Evolutionary conservation across 2,113 vertebrate species (phyloP).

Genomic region (Lathamus discolor): DNA sequence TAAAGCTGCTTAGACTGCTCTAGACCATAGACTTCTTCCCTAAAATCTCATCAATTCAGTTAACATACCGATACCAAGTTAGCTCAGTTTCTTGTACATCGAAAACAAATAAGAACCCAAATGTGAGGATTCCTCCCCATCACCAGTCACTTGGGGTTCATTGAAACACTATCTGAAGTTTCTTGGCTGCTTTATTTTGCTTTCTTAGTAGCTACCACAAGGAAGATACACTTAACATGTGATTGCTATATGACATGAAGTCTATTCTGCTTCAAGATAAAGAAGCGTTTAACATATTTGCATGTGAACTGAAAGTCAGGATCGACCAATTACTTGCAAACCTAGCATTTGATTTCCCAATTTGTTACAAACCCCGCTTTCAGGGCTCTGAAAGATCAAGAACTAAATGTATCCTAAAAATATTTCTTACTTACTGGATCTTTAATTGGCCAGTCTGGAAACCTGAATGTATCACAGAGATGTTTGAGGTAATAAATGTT

Average conservation of each 20-base stretch:
- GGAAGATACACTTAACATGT: not conserved
- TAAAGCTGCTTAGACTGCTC: not conserved
- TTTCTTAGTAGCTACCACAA: not conserved
- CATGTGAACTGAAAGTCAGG: not conserved
- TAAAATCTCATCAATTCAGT: not conserved
- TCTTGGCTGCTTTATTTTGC: not conserved
- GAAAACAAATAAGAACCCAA: accelerated
- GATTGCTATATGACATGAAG: not conserved
- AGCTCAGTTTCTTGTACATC: not conserved
- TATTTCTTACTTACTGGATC: constrained; percentile 84
- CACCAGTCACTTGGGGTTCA: not conserved
- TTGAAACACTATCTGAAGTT: not conserved
- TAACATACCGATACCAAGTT: not conserved
- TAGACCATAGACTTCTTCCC: not conserved
- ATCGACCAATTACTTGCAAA: not conserved
- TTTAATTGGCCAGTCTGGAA: constrained; percentile 97
- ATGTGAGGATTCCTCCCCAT: accelerated
- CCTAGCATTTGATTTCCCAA: not conserved
- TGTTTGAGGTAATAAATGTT: constrained; percentile 99
- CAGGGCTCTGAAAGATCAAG: not conserved
- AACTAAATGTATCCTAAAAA: not conserved
- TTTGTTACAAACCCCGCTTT: not conserved
- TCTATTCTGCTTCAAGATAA: not conserved
- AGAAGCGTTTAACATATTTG: not conserved
- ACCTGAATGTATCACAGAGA: constrained; percentile 89